Percentiles rank a stretch among this genome's conserved stretches.
Evolutionary conservation across 2,113 vertebrate species (phyloP).

Genomic region (Eurystomus gularis): DNA sequence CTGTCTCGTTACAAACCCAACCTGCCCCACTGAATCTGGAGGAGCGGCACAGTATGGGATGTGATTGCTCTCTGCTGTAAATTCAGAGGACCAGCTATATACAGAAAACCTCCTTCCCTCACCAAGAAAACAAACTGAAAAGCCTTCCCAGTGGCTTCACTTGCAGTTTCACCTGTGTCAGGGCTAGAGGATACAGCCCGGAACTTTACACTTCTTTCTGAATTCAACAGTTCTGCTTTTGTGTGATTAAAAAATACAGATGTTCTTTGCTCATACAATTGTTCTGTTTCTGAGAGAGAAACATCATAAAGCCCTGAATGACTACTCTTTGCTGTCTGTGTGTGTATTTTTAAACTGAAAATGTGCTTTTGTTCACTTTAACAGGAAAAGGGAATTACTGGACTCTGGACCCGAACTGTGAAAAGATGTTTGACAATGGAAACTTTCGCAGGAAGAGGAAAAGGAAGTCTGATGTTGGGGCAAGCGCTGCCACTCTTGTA

Average conservation of each 20-base stretch:
- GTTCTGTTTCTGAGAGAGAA: not conserved
- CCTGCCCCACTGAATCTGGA: not conserved
- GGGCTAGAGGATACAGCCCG: not conserved
- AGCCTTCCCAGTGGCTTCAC: not conserved
- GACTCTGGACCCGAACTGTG: slow-evolving; percentile 98
- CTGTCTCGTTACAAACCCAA: not conserved
- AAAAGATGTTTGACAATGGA: slow-evolving; percentile 99
- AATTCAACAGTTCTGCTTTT: not conserved
- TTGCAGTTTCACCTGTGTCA: not conserved
- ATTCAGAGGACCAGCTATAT: not conserved
- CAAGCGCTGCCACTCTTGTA: slow-evolving; percentile 54
- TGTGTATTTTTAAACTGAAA: not conserved
- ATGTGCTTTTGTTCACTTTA: not conserved
- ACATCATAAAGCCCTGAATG: not conserved
- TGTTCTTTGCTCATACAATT: not conserved
- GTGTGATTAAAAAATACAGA: not conserved
- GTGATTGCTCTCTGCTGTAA: not conserved
- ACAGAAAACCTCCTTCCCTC: not conserved
- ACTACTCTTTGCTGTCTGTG: not conserved
- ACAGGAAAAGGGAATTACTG: slow-evolving; percentile 99
- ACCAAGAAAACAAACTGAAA: not conserved
- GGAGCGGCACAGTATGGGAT: not conserved
- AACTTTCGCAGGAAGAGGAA: slow-evolving; percentile 98
- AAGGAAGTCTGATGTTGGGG: slow-evolving; percentile 88
- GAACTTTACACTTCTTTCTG: not conserved